Base-by-base conservation (phyloP, 1,140 invertebrate genomes). In the Ceratitis capitata region DNA sequence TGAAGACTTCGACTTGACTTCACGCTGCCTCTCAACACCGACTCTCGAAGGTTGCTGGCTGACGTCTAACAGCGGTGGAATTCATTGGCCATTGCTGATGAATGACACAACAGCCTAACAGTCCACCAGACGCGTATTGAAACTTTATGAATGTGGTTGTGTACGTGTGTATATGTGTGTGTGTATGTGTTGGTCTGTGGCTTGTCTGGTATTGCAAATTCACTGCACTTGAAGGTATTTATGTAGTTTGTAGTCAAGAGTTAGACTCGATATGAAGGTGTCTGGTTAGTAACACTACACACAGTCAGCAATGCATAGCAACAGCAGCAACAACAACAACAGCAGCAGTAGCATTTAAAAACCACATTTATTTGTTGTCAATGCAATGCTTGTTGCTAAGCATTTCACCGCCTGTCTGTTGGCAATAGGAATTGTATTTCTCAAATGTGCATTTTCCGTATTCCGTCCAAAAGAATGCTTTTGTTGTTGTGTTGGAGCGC, bases 1-100 rank as follows among this genome's bases (percentile, higher is more conserved):
- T 78, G 39, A 78, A 78, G 69, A 45, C 69, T 78, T 78, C 39
- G 69, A 78, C 69, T 78, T 78, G 69, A 78, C 39, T 78, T 47
- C 23, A 78, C n/a, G 9, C 69, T 78, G 23, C 19, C 69, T 78
- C 69, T 45, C 69, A 78, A 78, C 29, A 9, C 23, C 51, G n/a
- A 32, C 23, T 32, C 12, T 26, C 58, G 69, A 78, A 35, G 14
- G 14, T 3, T 69, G 16, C 4, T 32, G 61, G 61, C 32, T 69
- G 16, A 69, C 61, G 61, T 19, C 61, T 4, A 29, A n/a, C n/a
- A 56, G 23, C 23, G 45, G 45, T 23, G 56, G 19, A 69, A 69
- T 69, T 12, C 32, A 69, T 69, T 69, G 61, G 14, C n/a, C 51
- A 53, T 53, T 53, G 16, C 1, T 7, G 51, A 53, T 6, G 47